These are phyloP conservation scores for Agriopis aurantiaria DNA, from an alignment of 2,888 invertebrate species.

Conservation along the genomic window DNA sequence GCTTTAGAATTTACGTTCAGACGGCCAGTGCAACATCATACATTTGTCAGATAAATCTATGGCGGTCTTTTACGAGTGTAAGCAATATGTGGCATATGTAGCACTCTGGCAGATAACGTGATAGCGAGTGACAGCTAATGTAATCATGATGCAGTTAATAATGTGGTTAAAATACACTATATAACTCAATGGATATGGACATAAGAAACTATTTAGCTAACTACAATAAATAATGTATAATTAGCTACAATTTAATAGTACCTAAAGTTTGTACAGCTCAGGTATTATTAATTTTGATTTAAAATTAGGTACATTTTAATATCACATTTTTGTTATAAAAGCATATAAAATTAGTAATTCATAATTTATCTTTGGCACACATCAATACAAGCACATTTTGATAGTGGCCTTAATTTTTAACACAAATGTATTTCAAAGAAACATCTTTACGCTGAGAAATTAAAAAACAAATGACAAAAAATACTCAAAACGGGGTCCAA, in stretches of 20 bases:
- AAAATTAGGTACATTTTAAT: constrained; percentile 54
- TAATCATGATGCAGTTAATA: not conserved
- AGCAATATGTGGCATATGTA: too few relatives aligned
- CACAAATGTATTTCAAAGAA: not conserved
- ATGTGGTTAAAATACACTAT: not conserved
- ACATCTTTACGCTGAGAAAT: not conserved
- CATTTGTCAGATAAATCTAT: too few relatives aligned
- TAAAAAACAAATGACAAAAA: not conserved
- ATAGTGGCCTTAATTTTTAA: constrained; percentile 24
- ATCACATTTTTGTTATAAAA: constrained; percentile 59
- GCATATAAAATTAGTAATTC: constrained; percentile 27
- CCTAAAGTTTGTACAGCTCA: constrained; percentile 26
- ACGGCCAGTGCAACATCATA: too few relatives aligned
- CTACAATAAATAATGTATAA: constrained; percentile 22
- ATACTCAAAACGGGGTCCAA: not conserved
- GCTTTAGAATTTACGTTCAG: too few relatives aligned
- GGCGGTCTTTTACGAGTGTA: too few relatives aligned
- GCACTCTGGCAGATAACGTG: not conserved
- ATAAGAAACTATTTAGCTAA: constrained; percentile 13
- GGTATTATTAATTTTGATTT: constrained; percentile 36
- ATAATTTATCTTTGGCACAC: constrained; percentile 55
- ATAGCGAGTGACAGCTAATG: not conserved
- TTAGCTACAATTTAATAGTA: constrained; percentile 24
- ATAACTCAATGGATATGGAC: not conserved
- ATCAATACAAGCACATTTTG: constrained; percentile 19